Conservation (phyloP, 2,888 invertebrate genomes). For the Chouioia cunea region DNA sequence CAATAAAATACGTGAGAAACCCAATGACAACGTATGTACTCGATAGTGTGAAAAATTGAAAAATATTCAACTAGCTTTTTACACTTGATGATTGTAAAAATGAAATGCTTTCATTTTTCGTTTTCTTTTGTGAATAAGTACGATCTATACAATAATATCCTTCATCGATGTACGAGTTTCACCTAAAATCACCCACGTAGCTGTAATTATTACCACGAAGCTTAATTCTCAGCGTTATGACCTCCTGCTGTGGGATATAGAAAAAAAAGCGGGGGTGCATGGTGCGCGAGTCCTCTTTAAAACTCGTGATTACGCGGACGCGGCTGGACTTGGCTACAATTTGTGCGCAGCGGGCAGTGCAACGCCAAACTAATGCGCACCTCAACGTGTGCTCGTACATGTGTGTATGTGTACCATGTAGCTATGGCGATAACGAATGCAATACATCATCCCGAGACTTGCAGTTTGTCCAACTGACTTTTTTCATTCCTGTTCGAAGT, state of each 20-base stretch:
- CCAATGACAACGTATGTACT: conserved; percentile 1
- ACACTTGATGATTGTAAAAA: conserved; percentile 10
- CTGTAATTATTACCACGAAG: no score
- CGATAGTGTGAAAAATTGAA: no score
- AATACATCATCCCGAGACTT: conserved; percentile 58
- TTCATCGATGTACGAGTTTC: no score
- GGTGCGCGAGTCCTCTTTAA: neutral
- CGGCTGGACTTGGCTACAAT: conserved; percentile 62
- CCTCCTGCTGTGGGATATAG: conserved; percentile 9
- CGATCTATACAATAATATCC: no score
- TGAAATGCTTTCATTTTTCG: neutral
- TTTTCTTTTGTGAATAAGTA: no score
- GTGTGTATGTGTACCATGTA: conserved; percentile 60
- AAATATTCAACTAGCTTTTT: no score
- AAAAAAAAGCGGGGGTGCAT: conserved; percentile 14
- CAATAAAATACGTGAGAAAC: conserved; percentile 4
- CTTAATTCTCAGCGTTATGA: neutral
- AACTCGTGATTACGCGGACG: conserved; percentile 18
- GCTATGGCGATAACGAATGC: conserved; percentile 61
- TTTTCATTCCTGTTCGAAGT: neutral
- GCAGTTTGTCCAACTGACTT: neutral
- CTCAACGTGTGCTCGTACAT: conserved; percentile 60
- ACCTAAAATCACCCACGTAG: no score
- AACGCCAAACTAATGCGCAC: conserved; percentile 65
- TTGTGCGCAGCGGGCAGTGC: conserved; percentile 65